These are phyloP conservation scores for Pseudococcus viburni DNA, from an alignment of 2,888 invertebrate species.

Conservation along the genomic window DNA sequence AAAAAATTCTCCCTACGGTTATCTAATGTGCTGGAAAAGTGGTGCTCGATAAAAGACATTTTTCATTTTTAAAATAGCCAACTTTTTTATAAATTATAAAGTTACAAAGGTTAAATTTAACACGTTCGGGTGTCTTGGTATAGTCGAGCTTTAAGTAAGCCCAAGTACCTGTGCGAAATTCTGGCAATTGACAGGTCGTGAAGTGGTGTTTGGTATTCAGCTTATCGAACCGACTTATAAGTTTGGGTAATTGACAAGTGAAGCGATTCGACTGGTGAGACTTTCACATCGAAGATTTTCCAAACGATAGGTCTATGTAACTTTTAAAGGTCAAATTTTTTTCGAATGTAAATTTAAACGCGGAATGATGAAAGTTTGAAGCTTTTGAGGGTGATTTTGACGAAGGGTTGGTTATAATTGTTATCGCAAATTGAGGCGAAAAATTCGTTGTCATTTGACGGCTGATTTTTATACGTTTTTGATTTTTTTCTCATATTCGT, in stretches of 20 bases:
- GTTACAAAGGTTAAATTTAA: neutral
- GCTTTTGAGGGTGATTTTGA: no score
- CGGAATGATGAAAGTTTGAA: neutral
- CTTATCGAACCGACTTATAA: neutral
- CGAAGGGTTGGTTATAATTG: no score
- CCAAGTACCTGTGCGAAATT: constrained; percentile 21
- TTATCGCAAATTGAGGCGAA: no score
- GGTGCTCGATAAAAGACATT: constrained; percentile 32
- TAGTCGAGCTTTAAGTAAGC: neutral
- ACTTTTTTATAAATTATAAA: constrained; percentile 23
- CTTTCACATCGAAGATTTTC: neutral
- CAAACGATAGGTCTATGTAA: neutral
- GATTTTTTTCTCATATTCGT: no score
- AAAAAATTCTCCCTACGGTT: neutral
- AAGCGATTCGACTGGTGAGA: neutral
- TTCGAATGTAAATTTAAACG: neutral
- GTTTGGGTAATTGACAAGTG: constrained; percentile 28
- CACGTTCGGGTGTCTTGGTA: neutral
- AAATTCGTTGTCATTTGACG: no score
- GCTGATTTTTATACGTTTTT: no score
- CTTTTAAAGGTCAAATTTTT: constrained; percentile 3
- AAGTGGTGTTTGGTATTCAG: neutral
- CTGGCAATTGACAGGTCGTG: constrained; percentile 13
- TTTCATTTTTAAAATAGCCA: constrained; percentile 20
- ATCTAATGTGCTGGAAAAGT: constrained; percentile 41